These are phyloP conservation scores for Luehdorfia chinensis DNA, from an alignment of 1,140 invertebrate genomes.

Conservation along the genomic window DNA sequence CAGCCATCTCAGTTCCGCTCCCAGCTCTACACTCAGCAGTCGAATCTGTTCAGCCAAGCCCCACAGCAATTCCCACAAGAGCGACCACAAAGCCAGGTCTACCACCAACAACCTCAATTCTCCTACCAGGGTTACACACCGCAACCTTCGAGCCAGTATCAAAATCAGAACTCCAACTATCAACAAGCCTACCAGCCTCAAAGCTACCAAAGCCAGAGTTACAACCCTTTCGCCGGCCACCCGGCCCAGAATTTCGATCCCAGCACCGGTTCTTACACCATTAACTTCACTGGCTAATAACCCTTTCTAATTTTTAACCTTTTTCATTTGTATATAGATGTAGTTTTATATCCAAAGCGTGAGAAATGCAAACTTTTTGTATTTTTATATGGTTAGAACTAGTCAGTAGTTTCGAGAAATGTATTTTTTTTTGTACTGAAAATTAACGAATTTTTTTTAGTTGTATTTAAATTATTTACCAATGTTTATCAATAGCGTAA, in stretches of 20 bases:
- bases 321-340: neutral
- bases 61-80: conserved; percentile 55
- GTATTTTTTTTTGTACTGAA: conserved; percentile 1
- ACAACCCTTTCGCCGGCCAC: conserved; percentile 77
- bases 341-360: conserved; percentile 3
- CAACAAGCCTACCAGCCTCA: conserved; percentile 54
- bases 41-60: conserved; percentile 44
- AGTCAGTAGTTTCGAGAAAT: conserved; percentile 32
- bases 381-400: conserved; percentile 42
- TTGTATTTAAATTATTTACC: conserved; percentile 14
- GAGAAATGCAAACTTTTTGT: conserved; percentile 24
- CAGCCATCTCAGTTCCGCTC: conserved; percentile 34
- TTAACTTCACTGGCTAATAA: conserved; percentile 79
- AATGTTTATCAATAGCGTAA: neutral
- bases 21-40: conserved; percentile 41
- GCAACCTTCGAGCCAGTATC: conserved; percentile 25
- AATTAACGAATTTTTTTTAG: neutral
- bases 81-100: conserved; percentile 61
- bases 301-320: neutral
- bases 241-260: conserved; percentile 82
- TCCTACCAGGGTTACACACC: conserved; percentile 60
- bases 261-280: conserved; percentile 83
- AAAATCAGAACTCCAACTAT: conserved; percentile 38
- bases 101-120: conserved; percentile 66
- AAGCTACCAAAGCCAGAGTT: conserved; percentile 65